Conservation (phyloP, 92 coral and sea anemone genomes). For the Paragorgia papillata region DNA sequence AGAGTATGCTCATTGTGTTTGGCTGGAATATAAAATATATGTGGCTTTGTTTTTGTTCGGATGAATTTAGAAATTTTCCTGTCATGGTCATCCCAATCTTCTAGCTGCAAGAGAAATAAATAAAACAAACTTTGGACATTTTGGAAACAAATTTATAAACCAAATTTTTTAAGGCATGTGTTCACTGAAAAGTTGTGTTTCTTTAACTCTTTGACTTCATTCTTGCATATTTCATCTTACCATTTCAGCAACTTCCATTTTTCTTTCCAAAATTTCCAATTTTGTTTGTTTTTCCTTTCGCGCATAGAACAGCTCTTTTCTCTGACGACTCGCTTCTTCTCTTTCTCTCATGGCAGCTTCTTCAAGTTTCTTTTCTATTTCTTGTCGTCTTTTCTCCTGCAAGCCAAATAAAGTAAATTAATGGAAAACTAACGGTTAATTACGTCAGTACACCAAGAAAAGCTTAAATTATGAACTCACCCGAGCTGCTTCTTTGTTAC, state of each 20-base stretch:
- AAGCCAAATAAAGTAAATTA: neutral
- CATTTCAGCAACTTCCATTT: conserved; percentile 86
- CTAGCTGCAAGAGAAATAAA: conserved; percentile 61
- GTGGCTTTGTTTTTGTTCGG: conserved; percentile 85
- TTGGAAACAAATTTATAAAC: too few species aligned
- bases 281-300: conserved; percentile 90
- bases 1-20: conserved; percentile 86
- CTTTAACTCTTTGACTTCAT: too few species aligned
- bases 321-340: conserved; percentile 79
- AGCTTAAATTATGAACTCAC: conserved; percentile 37
- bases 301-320: conserved; percentile 76
- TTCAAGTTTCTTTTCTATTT: conserved; percentile 93
- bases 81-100: conserved; percentile 92
- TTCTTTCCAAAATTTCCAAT: conserved; percentile 75
- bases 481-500: conserved; percentile 80
- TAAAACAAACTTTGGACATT: too few species aligned
- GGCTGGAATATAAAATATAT: conserved; percentile 87
- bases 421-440: neutral
- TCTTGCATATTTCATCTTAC: too few species aligned
- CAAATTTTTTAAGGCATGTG: too few species aligned
- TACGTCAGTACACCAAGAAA: neutral
- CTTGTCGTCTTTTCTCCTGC: conserved; percentile 88
- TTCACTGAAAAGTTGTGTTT: too few species aligned
- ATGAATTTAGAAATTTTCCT: conserved; percentile 74
- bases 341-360: conserved; percentile 85